Base-by-base conservation (phyloP, 2,113 vertebrate genomes). In the Thymallus thymallus region DNA sequence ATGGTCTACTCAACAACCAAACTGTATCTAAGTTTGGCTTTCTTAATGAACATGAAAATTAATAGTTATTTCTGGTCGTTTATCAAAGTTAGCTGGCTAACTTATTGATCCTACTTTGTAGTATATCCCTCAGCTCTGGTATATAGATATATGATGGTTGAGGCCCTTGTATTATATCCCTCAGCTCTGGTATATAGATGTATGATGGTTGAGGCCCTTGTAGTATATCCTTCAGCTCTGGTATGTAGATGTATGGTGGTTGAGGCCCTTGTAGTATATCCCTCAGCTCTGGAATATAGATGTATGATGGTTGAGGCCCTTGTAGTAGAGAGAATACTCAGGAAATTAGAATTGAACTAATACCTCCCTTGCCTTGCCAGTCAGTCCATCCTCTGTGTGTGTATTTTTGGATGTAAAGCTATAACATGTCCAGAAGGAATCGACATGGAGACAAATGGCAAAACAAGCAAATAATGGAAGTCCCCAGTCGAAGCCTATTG, bases 401-500 rank as follows among this genome's bases (percentile, higher is more conserved):
- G 48, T 83, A 83, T 79, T 84, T 84, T 76, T 71, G 72, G 70
- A 84, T 71, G 75, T 13, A 73, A 48, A 72, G 61, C 41, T 72
- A 51, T 41, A 41, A 63, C 56, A 1, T 58, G 73, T 29, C 73
- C 73, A 76, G 66, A 83, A 68, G 73, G 63, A 65, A 68, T 81
- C 13, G 73, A 72, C 82, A 85, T 84, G 81, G 82, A 85, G 84
- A 86, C 75, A 51, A 85, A 74, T 46, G 75, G 51, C 60, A 82
- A 80, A 87, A 76, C 81, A 83, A 74, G 41, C 69, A 72, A 61
- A 62, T 55, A 26, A 67, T 76, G 75, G 76, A 82, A 80, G 72
- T 22, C 85, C 83, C 74, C 86, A 82, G 35, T 79, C 48, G 3
- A 22, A 46, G 20, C 58, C 84, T 85, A 88, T 83, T 84, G 86